These are phyloP conservation scores for Tonatia bakeri DNA, from an alignment of 2,113 vertebrate species.

Conservation along the genomic window DNA sequence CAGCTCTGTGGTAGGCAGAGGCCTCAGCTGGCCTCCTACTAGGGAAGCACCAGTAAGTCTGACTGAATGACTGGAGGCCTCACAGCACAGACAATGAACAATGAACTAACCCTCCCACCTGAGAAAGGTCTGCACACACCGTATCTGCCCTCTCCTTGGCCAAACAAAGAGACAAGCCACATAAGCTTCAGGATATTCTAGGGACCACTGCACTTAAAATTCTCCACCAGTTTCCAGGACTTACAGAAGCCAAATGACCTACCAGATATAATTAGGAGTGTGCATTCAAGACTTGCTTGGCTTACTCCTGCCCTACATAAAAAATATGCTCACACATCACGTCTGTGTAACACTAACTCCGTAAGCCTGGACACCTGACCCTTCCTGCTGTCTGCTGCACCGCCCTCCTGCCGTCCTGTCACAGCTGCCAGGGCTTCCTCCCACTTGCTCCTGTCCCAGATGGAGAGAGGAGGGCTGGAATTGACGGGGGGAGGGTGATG, in stretches of 20 bases:
- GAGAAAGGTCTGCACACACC: not conserved
- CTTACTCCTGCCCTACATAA: not conserved
- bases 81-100: not conserved
- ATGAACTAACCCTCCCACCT: not conserved
- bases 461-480: not conserved
- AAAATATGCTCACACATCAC: constrained; percentile 22
- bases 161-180: not conserved
- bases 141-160: not conserved
- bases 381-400: not conserved
- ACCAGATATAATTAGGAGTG: constrained; percentile 42
- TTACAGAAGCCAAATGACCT: not conserved
- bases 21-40: not conserved
- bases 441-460: not conserved
- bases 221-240: not conserved
- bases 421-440: not conserved
- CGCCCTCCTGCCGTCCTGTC: not conserved
- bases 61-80: not conserved
- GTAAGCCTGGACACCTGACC: not conserved
- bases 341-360: not conserved
- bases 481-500: not conserved
- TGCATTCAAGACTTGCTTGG: not conserved
- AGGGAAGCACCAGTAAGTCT: not conserved
- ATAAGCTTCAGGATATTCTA: not conserved
- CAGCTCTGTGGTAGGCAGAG: not conserved
- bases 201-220: not conserved